These are phyloP conservation scores for Oreohelix idahoensis DNA, from an alignment of 1,140 invertebrate species.

Conservation along the genomic window DNA sequence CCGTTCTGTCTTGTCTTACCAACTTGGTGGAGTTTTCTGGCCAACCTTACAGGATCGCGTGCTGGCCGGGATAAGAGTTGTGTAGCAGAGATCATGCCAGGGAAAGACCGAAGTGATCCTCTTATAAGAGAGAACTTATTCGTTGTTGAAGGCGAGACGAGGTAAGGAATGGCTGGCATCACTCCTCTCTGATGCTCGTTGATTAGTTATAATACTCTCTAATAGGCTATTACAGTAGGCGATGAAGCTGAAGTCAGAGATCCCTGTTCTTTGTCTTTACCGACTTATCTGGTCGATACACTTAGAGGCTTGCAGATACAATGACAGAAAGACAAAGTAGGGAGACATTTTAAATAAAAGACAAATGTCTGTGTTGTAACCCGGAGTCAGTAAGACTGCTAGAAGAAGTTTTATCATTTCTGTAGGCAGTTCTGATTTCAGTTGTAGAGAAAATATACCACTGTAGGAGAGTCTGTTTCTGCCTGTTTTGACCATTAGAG, in stretches of 20 bases:
- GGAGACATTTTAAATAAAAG: too few relatives aligned
- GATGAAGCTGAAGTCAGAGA: neutral
- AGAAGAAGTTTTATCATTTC: too few relatives aligned
- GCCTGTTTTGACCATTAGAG: too few relatives aligned
- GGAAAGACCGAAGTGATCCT: neutral
- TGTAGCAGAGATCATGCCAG: neutral
- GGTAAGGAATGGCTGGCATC: neutral
- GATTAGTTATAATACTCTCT: constrained; percentile 11
- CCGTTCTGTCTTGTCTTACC: neutral
- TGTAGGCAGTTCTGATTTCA: too few relatives aligned
- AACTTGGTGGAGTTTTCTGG: neutral
- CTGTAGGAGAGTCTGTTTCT: too few relatives aligned
- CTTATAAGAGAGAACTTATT: neutral
- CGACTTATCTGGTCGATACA: neutral
- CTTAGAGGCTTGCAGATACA: neutral
- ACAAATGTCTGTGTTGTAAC: too few relatives aligned
- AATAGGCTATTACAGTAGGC: neutral
- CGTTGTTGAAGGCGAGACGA: neutral
- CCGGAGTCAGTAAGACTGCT: too few relatives aligned
- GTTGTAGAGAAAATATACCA: too few relatives aligned
- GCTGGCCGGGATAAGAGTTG: neutral
- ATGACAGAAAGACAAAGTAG: too few relatives aligned
- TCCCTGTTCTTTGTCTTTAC: neutral
- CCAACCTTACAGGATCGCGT: neutral
- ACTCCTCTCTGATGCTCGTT: neutral